Conservation (phyloP, 2,113 vertebrate species). For the Dromiciops gliroides region DNA sequence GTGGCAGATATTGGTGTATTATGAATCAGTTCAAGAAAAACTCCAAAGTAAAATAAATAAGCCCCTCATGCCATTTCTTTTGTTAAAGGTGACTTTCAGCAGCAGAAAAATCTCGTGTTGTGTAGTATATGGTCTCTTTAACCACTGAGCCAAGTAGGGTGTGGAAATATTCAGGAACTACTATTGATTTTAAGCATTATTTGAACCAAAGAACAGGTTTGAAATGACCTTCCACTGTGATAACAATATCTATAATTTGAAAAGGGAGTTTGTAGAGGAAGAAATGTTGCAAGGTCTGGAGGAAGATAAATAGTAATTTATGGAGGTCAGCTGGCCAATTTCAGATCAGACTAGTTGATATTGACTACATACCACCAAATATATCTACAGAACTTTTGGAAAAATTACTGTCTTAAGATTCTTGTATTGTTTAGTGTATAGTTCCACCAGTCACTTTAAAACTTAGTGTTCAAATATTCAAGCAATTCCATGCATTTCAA, state of each 20-base stretch:
- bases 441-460: constrained; percentile 38
- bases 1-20: constrained; percentile 4
- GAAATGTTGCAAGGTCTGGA: constrained; percentile 66
- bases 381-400: constrained; percentile 47
- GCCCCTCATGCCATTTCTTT: constrained; percentile 50
- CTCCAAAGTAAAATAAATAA: constrained; percentile 69
- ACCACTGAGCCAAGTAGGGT: constrained; percentile 71
- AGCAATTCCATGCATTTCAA: neutral
- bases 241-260: constrained; percentile 83
- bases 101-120: constrained; percentile 61
- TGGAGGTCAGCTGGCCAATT: constrained; percentile 74
- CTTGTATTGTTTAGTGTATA: constrained; percentile 64
- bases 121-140: constrained; percentile 70
- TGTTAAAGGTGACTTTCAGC: constrained; percentile 84
- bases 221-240: constrained; percentile 82
- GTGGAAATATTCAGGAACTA: constrained; percentile 78
- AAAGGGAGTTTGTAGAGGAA: constrained; percentile 73
- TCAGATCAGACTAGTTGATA: constrained; percentile 75
- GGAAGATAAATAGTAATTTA: constrained; percentile 75
- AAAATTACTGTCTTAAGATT: constrained; percentile 63
- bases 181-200: constrained; percentile 83
- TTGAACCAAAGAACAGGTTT: constrained; percentile 84
- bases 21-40: constrained; percentile 65
- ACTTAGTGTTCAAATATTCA: constrained; percentile 47
- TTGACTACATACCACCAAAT: constrained; percentile 54